These are phyloP conservation scores for Sander vitreus DNA, from an alignment of 2,113 vertebrate genomes.

Conservation along the genomic window DNA sequence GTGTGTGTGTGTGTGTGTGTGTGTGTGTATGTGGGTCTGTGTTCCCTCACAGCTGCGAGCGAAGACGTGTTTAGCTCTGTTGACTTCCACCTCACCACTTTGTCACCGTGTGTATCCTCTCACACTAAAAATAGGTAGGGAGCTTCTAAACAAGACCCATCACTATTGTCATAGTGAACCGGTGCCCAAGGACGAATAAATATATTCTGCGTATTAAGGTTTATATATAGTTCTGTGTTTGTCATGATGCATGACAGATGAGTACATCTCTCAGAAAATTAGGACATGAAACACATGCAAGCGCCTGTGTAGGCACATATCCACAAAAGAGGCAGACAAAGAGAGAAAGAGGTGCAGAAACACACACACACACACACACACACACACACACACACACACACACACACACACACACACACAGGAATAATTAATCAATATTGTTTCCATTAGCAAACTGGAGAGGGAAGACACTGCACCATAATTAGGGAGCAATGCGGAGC, in stretches of 20 bases:
- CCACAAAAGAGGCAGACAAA: constrained; percentile 36
- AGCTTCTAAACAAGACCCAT: constrained; percentile 41
- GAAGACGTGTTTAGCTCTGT: constrained; percentile 29
- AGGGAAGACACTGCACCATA: constrained; percentile 67
- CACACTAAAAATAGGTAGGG: constrained; percentile 60
- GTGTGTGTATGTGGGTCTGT: not conserved
- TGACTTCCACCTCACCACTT: constrained; percentile 53
- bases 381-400: constrained; percentile 29
- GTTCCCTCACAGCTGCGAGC: constrained; percentile 31
- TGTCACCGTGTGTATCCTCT: constrained; percentile 46
- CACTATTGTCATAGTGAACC: constrained; percentile 19
- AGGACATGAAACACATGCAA: constrained; percentile 22
- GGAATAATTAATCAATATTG: constrained; percentile 76
- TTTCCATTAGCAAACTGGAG: constrained; percentile 70
- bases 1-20: constrained; percentile 9
- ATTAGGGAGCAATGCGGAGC: constrained; percentile 66
- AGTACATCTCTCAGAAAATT: constrained; percentile 26
- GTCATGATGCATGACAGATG: constrained; percentile 25
- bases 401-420: constrained; percentile 23
- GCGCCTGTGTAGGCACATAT: constrained; percentile 11
- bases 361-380: constrained; percentile 26
- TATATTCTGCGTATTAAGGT: constrained; percentile 21
- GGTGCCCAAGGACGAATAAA: constrained; percentile 37
- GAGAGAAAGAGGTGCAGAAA: constrained; percentile 16
- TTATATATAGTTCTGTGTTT: constrained; percentile 18